phyloP scores from a whole-genome alignment of 2,797 vertebrate genomes.

The Atherinosoma microstoma region DNA sequence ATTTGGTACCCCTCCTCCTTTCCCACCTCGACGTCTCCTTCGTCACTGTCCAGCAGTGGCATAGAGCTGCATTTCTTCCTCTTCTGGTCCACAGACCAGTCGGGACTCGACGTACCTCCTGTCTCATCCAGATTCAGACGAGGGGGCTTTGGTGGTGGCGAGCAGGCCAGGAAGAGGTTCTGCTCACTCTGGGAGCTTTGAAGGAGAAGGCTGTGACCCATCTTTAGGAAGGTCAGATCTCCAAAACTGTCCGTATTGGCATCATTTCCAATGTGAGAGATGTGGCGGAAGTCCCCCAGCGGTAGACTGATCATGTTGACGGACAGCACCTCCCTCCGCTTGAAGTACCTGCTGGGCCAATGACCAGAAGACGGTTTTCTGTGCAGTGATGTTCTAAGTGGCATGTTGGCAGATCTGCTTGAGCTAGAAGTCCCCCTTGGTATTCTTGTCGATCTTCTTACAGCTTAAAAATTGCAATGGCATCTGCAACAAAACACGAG shows the following conservation, averaged over 20 bases:
- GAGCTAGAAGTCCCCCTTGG: constrained; percentile 13
- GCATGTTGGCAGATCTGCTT: constrained; percentile 70
- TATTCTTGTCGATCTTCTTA: constrained; percentile 13
- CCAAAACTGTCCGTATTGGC: constrained; percentile 86
- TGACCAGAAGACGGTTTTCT: constrained; percentile 71
- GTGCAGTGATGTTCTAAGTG: constrained; percentile 73
- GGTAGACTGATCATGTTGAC: constrained; percentile 89
- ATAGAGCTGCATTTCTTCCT: constrained; percentile 82
- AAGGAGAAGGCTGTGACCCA: constrained; percentile 81
- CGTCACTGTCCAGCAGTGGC: constrained; percentile 75
- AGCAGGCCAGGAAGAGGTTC: constrained; percentile 86
- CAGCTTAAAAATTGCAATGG: constrained; percentile 25
- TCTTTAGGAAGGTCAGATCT: constrained; percentile 86
- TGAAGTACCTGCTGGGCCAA: constrained; percentile 80
- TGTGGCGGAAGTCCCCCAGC: constrained; percentile 85
- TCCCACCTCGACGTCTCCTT: constrained; percentile 60
- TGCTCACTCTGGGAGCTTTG: constrained; percentile 88
- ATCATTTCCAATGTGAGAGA: constrained; percentile 81
- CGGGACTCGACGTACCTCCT: constrained; percentile 75
- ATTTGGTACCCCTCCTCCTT: constrained; percentile 31
- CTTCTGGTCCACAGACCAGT: constrained; percentile 64
- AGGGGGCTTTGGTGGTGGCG: constrained; percentile 92
- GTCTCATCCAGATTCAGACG: constrained; percentile 88
- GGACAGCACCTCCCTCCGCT: constrained; percentile 79
- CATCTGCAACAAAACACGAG: constrained; percentile 59